Evolutionary conservation across 2,888 invertebrate species (phyloP).

Genomic region (Phortica magna): DNA sequence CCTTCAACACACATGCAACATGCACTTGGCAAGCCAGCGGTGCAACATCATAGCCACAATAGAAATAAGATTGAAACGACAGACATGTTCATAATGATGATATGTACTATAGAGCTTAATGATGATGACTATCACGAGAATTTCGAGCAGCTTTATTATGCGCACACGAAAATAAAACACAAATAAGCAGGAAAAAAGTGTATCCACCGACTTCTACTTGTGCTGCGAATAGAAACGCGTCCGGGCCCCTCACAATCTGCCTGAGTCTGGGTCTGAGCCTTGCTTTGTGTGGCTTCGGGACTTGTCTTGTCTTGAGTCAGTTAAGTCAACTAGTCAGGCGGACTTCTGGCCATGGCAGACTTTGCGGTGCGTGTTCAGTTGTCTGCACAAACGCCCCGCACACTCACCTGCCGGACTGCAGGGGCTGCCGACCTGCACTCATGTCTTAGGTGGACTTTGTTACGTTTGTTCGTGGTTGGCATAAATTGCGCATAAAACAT

Average conservation of each 20-base stretch:
- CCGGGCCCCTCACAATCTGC: neutral
- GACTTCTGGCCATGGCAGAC: slow-evolving; percentile 56
- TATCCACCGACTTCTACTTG: neutral
- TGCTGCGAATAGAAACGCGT: neutral
- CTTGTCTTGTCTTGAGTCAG: neutral
- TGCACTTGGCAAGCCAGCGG: too few relatives aligned
- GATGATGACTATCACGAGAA: too few relatives aligned
- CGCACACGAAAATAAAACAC: slow-evolving; percentile 59
- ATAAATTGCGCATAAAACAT: slow-evolving; percentile 74
- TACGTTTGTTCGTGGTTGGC: slow-evolving; percentile 54
- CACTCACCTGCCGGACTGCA: slow-evolving; percentile 3
- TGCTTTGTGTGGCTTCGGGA: slow-evolving; percentile 35
- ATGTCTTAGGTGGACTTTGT: slow-evolving; percentile 21
- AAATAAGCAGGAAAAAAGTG: slow-evolving; percentile 42
- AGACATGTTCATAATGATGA: neutral
- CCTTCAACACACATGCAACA: too few relatives aligned
- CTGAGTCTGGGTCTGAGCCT: slow-evolving; percentile 34
- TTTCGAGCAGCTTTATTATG: slow-evolving; percentile 67
- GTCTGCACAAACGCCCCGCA: neutral
- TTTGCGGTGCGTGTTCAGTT: slow-evolving; percentile 63
- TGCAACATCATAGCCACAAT: too few relatives aligned
- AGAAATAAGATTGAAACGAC: neutral
- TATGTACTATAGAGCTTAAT: slow-evolving; percentile 16
- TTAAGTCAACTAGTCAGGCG: slow-evolving; percentile 15
- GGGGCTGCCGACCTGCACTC: neutral